Evolutionary conservation across 2,797 vertebrate genomes (phyloP), one percentile per base, ranked within the genome.

Genomic region (Phalanger gymnotis): DNA sequence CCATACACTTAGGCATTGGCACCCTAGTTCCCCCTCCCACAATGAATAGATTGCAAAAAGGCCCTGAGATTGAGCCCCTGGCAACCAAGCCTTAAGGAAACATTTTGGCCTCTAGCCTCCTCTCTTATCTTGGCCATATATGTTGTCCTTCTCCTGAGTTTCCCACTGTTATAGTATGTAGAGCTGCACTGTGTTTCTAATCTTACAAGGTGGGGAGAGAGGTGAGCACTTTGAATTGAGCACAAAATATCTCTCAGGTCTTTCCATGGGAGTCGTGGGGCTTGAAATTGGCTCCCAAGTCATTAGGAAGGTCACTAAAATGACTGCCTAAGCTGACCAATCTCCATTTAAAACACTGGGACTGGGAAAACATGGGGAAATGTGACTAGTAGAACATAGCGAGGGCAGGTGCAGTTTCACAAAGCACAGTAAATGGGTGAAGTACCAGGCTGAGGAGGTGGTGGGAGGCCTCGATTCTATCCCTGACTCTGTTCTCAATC

Each of bases 181-280:
- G 73, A 81, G 91, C 31, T 54, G 92, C 95, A 95, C 95, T 14
- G 14, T 90, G 34, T 90, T 34, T 31, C 95, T 95, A 95, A 97
- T 92, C 94, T 22, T 89, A 1, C 90, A 19, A 58, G 94, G 91
- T 61, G 34, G n/a, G 40, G 53, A 53, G 96, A 92, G 93, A 95
- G 96, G 93, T 11, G 61, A 89, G 93, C 19, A 93, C 97, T 98
- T 97, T 97, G 97, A 92, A 91, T 97, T 95, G 98, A 98, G 98
- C 98, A 98, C 98, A 96, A 95, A 96, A 96, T 98, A 34, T 66
- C 96, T 73, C 6, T 66, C 30, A 92, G 31, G 40, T 57, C 57
- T 25, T 81, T 81, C 61, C 47, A 0, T 90, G 94, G 95, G 95
- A 22, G n/a, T 73, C 22, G 16, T 81, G 97, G 96, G 97, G 97